Base-by-base conservation (phyloP, 2,113 vertebrate species). In the Nicator chloris region DNA sequence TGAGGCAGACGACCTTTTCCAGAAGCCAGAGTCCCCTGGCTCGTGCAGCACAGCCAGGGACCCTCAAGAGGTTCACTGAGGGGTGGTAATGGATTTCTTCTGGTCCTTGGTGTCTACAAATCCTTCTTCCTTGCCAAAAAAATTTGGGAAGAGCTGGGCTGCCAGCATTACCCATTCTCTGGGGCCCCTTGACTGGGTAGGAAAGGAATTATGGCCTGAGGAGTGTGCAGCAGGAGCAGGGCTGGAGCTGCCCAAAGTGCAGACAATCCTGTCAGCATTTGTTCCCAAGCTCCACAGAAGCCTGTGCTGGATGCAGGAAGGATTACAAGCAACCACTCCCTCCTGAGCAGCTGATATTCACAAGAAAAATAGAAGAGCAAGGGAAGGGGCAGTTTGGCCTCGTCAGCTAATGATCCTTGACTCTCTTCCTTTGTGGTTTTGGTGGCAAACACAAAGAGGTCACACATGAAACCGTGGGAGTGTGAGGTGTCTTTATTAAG, bases 391-490 rank as follows among this genome's bases (percentile, higher is more conserved):
- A 94, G 90, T 79, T 92, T 66, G 95, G 85, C 76, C 79, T 90
- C 11, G 19, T 83, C 93, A 96, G 82, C 87, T 92, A 90, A 91
- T 95, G 96, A 93, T 94, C 94, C 91, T 75, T 93, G 93, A 82
- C 92, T 87, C 88, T 24, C 9, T 31, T 13, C 8, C 92, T 96
- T 88, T 93, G 93, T 91, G 89, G 76, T 80, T 27, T 75, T 28
- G 91, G 91, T 60, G 59, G 82, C 71, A 82, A 91, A 59, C 80
- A 90, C 60, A 39, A 86, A 90, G 92, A 97, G 76, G 63, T 95
- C 96, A 95, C 70, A 92, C 21, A 64, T 60, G 45, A 92, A 96
- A 83, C 69, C 26, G 57, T 60, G 92, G 21, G 56, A 88, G 53
- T 40, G 73, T 18, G 95, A 82, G 90, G 70, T 64, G 60, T 80